Percentiles rank a stretch among this genome's conserved stretches.
Conservation (phyloP, 2,113 vertebrate genomes). For the Condylura cristata region DNA sequence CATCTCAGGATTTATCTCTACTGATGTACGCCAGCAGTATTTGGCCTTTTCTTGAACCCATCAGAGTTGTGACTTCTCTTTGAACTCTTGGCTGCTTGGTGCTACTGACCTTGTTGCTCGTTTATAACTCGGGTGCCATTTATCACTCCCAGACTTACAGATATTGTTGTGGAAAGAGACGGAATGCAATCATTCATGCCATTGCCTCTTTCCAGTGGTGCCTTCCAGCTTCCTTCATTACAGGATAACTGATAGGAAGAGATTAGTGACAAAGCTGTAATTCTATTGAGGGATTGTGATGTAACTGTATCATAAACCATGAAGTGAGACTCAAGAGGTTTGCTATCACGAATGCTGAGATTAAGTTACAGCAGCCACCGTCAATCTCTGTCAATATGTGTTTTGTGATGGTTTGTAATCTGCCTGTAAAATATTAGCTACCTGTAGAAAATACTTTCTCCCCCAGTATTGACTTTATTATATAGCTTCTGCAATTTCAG, state of each 20-base stretch:
- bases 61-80: constrained; percentile 86
- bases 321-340: constrained; percentile 82
- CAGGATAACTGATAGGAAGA: constrained; percentile 84
- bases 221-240: constrained; percentile 81
- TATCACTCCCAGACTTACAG: constrained; percentile 83
- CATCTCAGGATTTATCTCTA: constrained; percentile 66
- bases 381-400: constrained; percentile 79
- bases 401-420: constrained; percentile 76
- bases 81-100: constrained; percentile 85
- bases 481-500: constrained; percentile 36
- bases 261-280: constrained; percentile 85
- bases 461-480: constrained; percentile 19
- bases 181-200: constrained; percentile 85
- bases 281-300: constrained; percentile 84
- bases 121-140: constrained; percentile 84
- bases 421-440: constrained; percentile 77
- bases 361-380: constrained; percentile 77
- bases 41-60: constrained; percentile 87
- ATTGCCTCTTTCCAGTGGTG: constrained; percentile 78
- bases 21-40: constrained; percentile 66
- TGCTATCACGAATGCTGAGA: constrained; percentile 79
- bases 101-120: constrained; percentile 83
- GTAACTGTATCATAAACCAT: constrained; percentile 77
- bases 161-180: constrained; percentile 78
- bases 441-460: constrained; percentile 66